Conservation (phyloP, 2,113 vertebrate genomes). For the Triplophysa tibetana region DNA sequence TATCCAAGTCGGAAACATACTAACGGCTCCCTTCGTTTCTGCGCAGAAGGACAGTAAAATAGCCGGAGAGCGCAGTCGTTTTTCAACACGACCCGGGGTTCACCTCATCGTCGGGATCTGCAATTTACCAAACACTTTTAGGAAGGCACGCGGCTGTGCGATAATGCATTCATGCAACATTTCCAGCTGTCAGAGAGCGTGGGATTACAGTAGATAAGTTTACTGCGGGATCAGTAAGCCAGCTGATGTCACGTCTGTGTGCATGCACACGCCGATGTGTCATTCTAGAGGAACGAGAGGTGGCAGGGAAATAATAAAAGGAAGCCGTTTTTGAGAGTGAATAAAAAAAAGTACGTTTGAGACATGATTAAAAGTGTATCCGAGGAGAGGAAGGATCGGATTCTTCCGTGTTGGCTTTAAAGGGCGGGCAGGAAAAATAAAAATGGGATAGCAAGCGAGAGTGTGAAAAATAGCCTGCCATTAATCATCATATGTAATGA, state of each 20-base stretch:
- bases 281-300: not conserved
- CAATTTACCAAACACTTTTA: conserved; percentile 27
- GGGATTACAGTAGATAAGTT: conserved; percentile 9
- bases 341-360: conserved; percentile 16
- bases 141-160: not conserved
- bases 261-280: not conserved
- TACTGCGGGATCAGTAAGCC: not conserved
- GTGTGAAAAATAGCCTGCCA: conserved; percentile 65
- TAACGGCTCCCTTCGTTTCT: conserved; percentile 15
- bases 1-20: conserved; percentile 20
- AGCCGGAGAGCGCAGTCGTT: not conserved
- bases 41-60: conserved; percentile 21
- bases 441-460: conserved; percentile 57
- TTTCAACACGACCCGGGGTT: conserved; percentile 16
- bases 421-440: conserved; percentile 63
- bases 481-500: conserved; percentile 75
- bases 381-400: conserved; percentile 14
- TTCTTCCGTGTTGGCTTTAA: conserved; percentile 59
- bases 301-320: conserved; percentile 27
- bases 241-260: conserved; percentile 27
- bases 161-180: conserved; percentile 37
- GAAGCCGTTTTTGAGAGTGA: conserved; percentile 16
- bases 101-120: conserved; percentile 18
- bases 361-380: conserved; percentile 14
- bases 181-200: conserved; percentile 19